phyloP scores from a whole-genome alignment of 92 coral and sea anemone species.

The Zoanthus sociatus region DNA sequence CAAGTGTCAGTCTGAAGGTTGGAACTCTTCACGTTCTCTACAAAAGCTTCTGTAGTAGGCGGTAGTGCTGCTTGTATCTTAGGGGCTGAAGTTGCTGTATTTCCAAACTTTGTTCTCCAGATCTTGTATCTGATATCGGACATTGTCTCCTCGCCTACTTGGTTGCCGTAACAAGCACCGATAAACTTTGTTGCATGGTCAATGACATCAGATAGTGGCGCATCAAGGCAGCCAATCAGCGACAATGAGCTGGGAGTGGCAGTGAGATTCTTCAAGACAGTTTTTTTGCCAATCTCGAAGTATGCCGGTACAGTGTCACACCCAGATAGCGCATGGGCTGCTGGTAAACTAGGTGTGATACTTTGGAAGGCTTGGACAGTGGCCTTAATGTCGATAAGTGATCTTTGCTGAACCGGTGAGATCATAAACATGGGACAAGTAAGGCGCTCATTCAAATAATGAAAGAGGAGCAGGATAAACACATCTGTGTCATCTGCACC shows the following conservation, averaged over 20 bases:
- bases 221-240: constrained; percentile 46
- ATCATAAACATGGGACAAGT: constrained; percentile 63
- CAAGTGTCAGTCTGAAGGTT: constrained; percentile 68
- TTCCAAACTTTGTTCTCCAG: constrained; percentile 70
- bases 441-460: constrained; percentile 64
- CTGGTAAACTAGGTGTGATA: constrained; percentile 63
- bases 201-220: constrained; percentile 53
- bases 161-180: constrained; percentile 51
- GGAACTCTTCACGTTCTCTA: constrained; percentile 70
- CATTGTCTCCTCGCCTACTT: constrained; percentile 50
- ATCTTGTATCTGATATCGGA: too few relatives aligned
- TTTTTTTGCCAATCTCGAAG: constrained; percentile 73
- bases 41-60: constrained; percentile 70
- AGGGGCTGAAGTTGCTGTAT: constrained; percentile 31
- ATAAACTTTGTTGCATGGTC: constrained; percentile 62
- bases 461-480: constrained; percentile 65
- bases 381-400: constrained; percentile 62
- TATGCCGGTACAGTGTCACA: constrained; percentile 73
- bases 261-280: constrained; percentile 61
- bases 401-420: constrained; percentile 66
- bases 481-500: constrained; percentile 81
- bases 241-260: constrained; percentile 57
- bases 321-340: constrained; percentile 70
- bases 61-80: constrained; percentile 66
- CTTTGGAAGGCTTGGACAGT: constrained; percentile 50